Evolutionary conservation across 2,113 vertebrate species (phyloP).

Genomic region (Gambusia holbrooki): DNA sequence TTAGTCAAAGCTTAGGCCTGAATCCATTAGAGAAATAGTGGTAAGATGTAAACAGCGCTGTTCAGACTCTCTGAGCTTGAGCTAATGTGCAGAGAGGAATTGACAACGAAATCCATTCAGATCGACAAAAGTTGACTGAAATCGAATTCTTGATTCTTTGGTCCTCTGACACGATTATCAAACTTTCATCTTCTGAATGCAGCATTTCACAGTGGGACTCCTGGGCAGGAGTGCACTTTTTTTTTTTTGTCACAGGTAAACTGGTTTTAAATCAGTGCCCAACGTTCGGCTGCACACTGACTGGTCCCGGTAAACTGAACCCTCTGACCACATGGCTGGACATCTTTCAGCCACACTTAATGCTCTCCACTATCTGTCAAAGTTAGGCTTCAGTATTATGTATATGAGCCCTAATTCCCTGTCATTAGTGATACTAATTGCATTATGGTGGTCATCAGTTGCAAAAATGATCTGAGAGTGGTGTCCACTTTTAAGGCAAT

Average conservation of each 20-base stretch:
- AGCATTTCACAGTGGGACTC: constrained; percentile 60
- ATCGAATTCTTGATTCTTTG: constrained; percentile 56
- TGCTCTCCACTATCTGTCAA: constrained; percentile 67
- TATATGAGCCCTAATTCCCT: constrained; percentile 71
- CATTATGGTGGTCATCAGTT: constrained; percentile 76
- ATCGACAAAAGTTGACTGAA: background rate
- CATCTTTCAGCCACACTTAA: constrained; percentile 50
- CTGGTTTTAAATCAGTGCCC: constrained; percentile 23
- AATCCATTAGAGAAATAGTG: background rate
- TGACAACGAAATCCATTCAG: background rate
- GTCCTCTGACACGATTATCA: constrained; percentile 79
- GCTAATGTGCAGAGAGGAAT: background rate
- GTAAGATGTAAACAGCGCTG: background rate
- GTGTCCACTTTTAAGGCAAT: constrained; percentile 77
- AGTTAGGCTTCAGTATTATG: constrained; percentile 65
- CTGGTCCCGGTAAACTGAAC: constrained; percentile 41
- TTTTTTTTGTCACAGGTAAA: constrained; percentile 47
- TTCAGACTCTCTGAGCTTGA: background rate
- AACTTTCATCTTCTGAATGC: constrained; percentile 79
- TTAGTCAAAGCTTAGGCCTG: background rate
- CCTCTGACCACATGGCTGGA: constrained; percentile 36
- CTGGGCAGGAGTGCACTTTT: constrained; percentile 22
- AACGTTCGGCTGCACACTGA: background rate
- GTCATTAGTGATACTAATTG: constrained; percentile 75
- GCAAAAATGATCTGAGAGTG: constrained; percentile 73